Evolutionary conservation across 2,888 invertebrate species (phyloP), one percentile per base, ranked within the genome.

Genomic region (Agrilus mali): DNA sequence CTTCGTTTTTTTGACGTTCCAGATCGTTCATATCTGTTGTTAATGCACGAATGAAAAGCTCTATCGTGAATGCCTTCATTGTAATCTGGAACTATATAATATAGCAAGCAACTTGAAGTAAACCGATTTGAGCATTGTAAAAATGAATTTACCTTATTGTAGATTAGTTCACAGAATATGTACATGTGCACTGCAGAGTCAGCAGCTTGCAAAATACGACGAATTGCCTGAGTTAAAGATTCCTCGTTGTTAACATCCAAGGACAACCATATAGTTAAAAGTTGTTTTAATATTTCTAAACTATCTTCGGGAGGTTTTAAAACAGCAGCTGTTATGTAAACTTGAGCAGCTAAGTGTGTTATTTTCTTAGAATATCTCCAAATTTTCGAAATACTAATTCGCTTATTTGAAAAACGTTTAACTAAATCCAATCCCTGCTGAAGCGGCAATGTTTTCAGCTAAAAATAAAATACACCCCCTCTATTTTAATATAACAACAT

Each of bases 11-110:
- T 62, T 77, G 68, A 60, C 73, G 68, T 61, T 86, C 84, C 57
- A 85, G 60, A 59, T 80, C 79, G 56, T 86, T 85, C 75, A 85
- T 78, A 53, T 85, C 85, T 10, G 80, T 76, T 5, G 82, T 84
- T 52, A 86, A 71, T 3, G 82, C 83, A 45, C 82, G 73, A 41
- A 86, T 78, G 60, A 80, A 83, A 53, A 85, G 61, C 61, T 84
- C 82, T 49, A 84, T 79, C 33, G 79, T 77, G 46, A 83, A 73
- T 16, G 80, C 71, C 53, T 77, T 48, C 50, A 54, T 49, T 13
- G n/a, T 40, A 7, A 45, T 17, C 33, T 53, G 53, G 47, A 54
- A 56, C 52, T 51, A 33, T 36, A 46, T 14, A 35, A 36, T 43
- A 33, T 40, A 41, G 31, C 22, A 38, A 36, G 20, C 27, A 34